Percentiles rank a stretch among this genome's conserved stretches.
phyloP scores from a whole-genome alignment of 2,888 invertebrate genomes.

The Ectemnius lituratus region DNA sequence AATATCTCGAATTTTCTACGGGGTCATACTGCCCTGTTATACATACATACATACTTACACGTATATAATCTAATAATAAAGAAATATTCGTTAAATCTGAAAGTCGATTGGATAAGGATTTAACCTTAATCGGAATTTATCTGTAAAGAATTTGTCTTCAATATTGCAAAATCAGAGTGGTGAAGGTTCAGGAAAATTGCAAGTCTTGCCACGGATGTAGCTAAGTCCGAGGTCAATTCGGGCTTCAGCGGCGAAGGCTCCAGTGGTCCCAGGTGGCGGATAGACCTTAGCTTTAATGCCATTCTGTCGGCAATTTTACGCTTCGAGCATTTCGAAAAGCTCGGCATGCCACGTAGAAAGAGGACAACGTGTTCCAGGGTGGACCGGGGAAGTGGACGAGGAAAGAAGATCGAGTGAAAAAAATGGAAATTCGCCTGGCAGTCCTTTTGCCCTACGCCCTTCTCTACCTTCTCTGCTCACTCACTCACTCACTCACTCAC shows the following conservation, averaged over 20 bases:
- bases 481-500: too few relatives aligned
- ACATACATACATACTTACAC: too few relatives aligned
- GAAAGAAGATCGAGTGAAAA: constrained; percentile 33
- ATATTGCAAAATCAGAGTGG: not conserved
- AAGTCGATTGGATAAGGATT: too few relatives aligned
- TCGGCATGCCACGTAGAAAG: constrained; percentile 33
- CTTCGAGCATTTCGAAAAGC: constrained; percentile 67
- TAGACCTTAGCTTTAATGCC: constrained; percentile 66
- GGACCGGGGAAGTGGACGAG: not conserved
- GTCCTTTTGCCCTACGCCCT: constrained; percentile 30
- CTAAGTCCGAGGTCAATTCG: not conserved
- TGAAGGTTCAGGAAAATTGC: constrained; percentile 15
- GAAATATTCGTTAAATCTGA: too few relatives aligned
- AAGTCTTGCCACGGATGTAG: not conserved
- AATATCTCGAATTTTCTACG: too few relatives aligned
- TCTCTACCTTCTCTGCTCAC: too few relatives aligned
- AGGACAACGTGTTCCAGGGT: constrained; percentile 2
- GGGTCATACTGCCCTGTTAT: too few relatives aligned
- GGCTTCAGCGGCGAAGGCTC: not conserved
- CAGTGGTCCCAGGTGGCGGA: constrained; percentile 53
- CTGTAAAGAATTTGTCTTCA: too few relatives aligned
- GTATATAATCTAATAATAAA: too few relatives aligned
- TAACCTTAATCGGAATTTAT: too few relatives aligned
- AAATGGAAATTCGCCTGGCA: constrained; percentile 50
- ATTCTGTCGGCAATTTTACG: constrained; percentile 72